Percentiles rank a stretch among this genome's conserved stretches.
Conservation (phyloP, 1,140 invertebrate genomes). For the Drepana arcuata region DNA sequence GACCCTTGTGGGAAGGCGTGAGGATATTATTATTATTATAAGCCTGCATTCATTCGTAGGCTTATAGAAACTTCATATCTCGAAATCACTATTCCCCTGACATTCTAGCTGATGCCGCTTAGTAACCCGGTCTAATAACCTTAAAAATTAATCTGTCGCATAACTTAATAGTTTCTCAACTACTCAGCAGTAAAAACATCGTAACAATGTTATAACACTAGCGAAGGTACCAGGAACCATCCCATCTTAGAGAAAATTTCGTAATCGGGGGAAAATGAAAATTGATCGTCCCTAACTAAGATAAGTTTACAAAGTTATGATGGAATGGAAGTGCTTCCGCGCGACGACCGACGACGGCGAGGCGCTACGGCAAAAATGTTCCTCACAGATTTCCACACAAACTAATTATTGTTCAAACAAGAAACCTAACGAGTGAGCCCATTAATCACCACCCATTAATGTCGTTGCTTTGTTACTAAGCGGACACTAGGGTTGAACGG, state of each 20-base stretch:
- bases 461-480: constrained; percentile 19
- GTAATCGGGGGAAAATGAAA: constrained; percentile 61
- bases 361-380: constrained; percentile 41
- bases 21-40: too few species aligned
- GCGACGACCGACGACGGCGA: constrained; percentile 22
- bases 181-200: too few species aligned
- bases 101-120: too few species aligned
- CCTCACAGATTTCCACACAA: constrained; percentile 32
- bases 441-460: constrained; percentile 29
- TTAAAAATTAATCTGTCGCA: too few species aligned
- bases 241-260: constrained; percentile 34
- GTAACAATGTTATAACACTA: background rate
- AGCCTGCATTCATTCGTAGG: too few species aligned
- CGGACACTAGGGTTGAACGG: constrained; percentile 8
- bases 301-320: constrained; percentile 65
- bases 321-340: constrained; percentile 47
- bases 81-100: too few species aligned
- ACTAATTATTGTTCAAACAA: constrained; percentile 49
- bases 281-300: constrained; percentile 64
- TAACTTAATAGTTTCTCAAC: too few species aligned
- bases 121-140: too few species aligned
- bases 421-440: constrained; percentile 23
- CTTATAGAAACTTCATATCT: too few species aligned
- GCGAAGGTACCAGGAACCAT: constrained; percentile 4
- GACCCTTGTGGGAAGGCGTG: too few species aligned